A percentile compares a stretch with the other conserved stretches of the same genome.
These are phyloP conservation scores for Tenthredo notha DNA, from an alignment of 2,888 invertebrate genomes.

Conservation along the genomic window DNA sequence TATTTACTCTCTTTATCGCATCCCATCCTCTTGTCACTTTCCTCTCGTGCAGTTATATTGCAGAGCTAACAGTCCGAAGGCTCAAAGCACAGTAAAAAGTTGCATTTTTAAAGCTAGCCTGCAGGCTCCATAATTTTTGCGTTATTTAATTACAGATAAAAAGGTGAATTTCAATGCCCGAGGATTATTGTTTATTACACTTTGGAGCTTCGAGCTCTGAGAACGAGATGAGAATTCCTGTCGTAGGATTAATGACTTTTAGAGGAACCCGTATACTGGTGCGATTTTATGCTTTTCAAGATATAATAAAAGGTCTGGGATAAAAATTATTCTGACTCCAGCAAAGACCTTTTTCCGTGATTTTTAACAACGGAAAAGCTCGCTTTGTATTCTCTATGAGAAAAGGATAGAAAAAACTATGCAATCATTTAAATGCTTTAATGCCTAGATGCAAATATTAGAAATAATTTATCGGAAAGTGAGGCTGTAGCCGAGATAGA, in stretches of 20 bases:
- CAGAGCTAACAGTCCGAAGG: background rate
- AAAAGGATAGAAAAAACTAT: background rate
- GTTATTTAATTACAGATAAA: background rate
- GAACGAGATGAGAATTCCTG: background rate
- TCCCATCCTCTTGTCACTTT: background rate
- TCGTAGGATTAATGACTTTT: background rate
- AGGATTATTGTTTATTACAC: background rate
- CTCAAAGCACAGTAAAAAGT: background rate
- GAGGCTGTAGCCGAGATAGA: background rate
- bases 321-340: background rate
- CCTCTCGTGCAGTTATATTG: background rate
- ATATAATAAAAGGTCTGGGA: background rate
- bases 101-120: background rate
- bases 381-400: background rate
- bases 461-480: background rate
- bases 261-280: background rate
- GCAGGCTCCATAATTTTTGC: background rate
- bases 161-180: background rate
- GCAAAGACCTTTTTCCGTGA: background rate
- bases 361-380: background rate
- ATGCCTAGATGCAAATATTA: background rate
- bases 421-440: background rate
- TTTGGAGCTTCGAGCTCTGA: background rate
- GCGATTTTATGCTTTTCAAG: background rate
- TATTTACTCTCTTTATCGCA: conserved; percentile 26